These are phyloP conservation scores for Ectemnius cavifrons DNA, from an alignment of 2,888 invertebrate species.

Conservation along the genomic window DNA sequence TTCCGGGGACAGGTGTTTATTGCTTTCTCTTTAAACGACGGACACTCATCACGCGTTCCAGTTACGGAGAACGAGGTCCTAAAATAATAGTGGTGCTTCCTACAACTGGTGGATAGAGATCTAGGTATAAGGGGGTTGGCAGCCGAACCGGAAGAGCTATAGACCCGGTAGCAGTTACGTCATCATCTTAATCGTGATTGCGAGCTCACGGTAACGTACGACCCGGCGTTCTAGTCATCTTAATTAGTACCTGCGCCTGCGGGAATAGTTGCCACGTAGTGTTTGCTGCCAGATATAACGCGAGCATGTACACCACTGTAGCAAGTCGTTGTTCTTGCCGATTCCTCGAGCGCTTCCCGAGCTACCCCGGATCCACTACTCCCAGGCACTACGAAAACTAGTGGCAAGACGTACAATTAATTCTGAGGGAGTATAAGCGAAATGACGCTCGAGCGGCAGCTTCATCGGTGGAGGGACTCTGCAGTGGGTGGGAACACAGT, in stretches of 20 bases:
- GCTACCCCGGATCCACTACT: too few species aligned
- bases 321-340: too few species aligned
- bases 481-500: too few species aligned
- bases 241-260: slow-evolving; percentile 41
- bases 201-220: slow-evolving; percentile 21
- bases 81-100: background rate
- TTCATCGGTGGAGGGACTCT: slow-evolving; percentile 11
- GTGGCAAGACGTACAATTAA: too few species aligned
- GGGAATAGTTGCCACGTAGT: slow-evolving; percentile 31
- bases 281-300: slow-evolving; percentile 10
- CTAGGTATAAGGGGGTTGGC: background rate
- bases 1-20: background rate
- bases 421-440: too few species aligned
- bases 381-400: too few species aligned
- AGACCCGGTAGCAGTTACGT: slow-evolving; percentile 6
- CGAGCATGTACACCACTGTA: too few species aligned
- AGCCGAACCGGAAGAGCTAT: background rate
- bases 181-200: slow-evolving; percentile 31
- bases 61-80: background rate
- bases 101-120: background rate
- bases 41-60: background rate
- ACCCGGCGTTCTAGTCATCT: slow-evolving; percentile 34
- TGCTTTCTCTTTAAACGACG: background rate
- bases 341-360: too few species aligned
- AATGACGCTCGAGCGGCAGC: too few species aligned